Percentiles rank a stretch among this genome's conserved stretches.
These are phyloP conservation scores for Calliopum simillimum DNA, from an alignment of 2,888 invertebrate genomes.

Conservation along the genomic window DNA sequence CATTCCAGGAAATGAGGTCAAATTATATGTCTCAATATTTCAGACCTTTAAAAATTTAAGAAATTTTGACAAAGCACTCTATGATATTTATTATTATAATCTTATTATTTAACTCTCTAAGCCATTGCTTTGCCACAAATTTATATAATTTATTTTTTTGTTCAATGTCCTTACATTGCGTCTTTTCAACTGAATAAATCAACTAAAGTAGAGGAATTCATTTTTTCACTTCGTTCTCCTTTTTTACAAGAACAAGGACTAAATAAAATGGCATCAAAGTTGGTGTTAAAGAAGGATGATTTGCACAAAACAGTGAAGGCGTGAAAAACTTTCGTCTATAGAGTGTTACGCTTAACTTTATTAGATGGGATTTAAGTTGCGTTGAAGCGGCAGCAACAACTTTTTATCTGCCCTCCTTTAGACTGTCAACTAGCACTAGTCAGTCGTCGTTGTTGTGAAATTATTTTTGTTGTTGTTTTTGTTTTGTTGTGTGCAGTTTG, in stretches of 20 bases:
- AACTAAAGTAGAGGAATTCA: not conserved
- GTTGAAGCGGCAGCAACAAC: not conserved
- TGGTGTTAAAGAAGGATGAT: not conserved
- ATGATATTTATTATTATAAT: too few species aligned
- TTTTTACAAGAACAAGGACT: too few species aligned
- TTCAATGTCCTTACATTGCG: not conserved
- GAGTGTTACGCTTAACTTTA: conserved; percentile 9
- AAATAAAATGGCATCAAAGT: too few species aligned
- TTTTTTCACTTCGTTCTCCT: not conserved
- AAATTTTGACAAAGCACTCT: too few species aligned
- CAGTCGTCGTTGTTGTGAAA: not conserved
- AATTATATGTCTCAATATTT: too few species aligned
- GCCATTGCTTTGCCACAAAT: too few species aligned
- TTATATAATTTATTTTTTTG: too few species aligned
- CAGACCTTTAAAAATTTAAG: too few species aligned
- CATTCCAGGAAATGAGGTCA: too few species aligned
- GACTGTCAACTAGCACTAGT: not conserved
- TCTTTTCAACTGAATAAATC: conserved; percentile 2
- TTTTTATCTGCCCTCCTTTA: not conserved
- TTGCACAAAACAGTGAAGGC: not conserved
- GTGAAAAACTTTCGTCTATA: not conserved
- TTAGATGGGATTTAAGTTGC: conserved; percentile 10
- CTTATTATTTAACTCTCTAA: too few species aligned
- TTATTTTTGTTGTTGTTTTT: not conserved
- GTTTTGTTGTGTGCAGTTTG: not conserved